phyloP scores from a whole-genome alignment of 2,888 invertebrate species.

The Crematogaster levior region DNA sequence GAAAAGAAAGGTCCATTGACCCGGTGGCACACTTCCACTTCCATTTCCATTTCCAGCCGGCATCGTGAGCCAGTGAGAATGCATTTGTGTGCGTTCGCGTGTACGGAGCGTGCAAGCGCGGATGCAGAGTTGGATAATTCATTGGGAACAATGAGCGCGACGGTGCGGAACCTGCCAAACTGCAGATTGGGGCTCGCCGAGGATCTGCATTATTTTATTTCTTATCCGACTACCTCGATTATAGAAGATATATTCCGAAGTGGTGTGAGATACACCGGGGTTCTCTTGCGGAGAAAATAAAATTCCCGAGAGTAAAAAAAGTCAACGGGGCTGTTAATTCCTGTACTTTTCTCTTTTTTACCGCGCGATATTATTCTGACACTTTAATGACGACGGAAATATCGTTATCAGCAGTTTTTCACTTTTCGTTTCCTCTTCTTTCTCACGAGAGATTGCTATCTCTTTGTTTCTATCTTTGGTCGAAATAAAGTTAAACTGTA shows the following conservation, averaged over 20 bases:
- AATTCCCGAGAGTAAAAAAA: background rate
- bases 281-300: background rate
- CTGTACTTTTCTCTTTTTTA: background rate
- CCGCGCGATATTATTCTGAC: background rate
- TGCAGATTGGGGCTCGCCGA: constrained; percentile 32
- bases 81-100: constrained; percentile 40
- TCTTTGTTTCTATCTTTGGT: background rate
- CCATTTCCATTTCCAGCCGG: constrained; percentile 68
- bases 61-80: constrained; percentile 31
- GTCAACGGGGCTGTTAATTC: background rate
- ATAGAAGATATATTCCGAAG: constrained; percentile 36
- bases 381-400: background rate
- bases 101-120: constrained; percentile 19
- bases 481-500: background rate
- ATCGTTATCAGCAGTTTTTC: background rate
- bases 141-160: constrained; percentile 42
- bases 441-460: background rate
- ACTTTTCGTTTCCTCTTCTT: background rate
- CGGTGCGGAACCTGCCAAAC: constrained; percentile 28
- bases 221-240: constrained; percentile 16
- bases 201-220: constrained; percentile 32
- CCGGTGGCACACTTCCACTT: constrained; percentile 80
- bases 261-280: background rate
- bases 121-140: constrained; percentile 43
- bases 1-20: constrained; percentile 76